Base-by-base conservation (phyloP, 2,888 invertebrate genomes). In the Nomada hirtipes region DNA sequence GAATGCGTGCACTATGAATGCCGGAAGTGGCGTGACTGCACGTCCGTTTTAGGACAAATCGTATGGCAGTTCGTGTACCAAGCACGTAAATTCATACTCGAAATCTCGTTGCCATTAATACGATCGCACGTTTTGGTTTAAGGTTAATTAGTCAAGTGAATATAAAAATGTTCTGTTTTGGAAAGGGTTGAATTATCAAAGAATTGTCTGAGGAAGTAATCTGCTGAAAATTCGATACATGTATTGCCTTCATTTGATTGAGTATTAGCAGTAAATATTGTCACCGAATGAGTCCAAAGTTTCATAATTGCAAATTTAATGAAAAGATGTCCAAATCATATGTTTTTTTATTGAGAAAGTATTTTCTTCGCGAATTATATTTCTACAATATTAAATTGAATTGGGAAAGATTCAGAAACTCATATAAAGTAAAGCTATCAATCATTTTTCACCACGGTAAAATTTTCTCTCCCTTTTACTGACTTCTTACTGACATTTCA, bases 41-140 rank as follows among this genome's bases (percentile, higher is more conserved):
- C 55, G 57, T 63, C 65, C 55, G 36, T 55, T 79, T 53, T 71
- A 23, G 60, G 63, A 61, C 36, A 61, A 57, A 67, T 67, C 59
- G 65, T 47, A 15, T 11, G 13, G 36, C 44, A 20, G 55, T 36
- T 10, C 23, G 69, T n/a, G 53, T 64, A 59, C 47, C 44, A 63
- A 61, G 42, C 55, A n/a, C 50, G n/a, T 44, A 57, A 23, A 69
- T 47, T 74, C 52, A 52, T 60, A 47, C 47, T 29, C 50, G 59
- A 50, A 13, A 26, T 47, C 23, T 47, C 26, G 26, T 23, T 42
- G 26, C 63, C 4, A 26, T 50, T 15, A 36, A 53, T 42, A 69
- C 42, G 44, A 57, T 57, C 0, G 23, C 13, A 52, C 20, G 36
- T 71, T 53, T 42, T 29, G 29, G 29, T 29, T 29, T 29, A 29